Conservation (phyloP, 2,888 invertebrate genomes). For the Creontiades dilutus region DNA sequence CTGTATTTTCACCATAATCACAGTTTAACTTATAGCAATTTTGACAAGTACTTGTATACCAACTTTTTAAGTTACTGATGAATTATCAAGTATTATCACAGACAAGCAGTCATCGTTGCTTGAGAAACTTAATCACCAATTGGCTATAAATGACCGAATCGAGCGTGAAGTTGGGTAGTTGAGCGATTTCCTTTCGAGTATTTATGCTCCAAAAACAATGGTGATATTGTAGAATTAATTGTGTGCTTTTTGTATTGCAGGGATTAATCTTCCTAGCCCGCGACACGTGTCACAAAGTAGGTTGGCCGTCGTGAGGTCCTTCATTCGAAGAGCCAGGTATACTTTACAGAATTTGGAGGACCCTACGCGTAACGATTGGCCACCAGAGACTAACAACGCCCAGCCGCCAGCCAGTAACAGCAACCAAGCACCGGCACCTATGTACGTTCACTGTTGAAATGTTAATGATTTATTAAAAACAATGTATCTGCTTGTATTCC, state of each 20-base stretch:
- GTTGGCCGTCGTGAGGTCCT: conserved; percentile 80
- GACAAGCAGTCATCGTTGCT: not conserved
- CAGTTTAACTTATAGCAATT: too few relatives aligned
- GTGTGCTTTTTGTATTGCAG: conserved; percentile 76
- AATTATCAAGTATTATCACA: too few relatives aligned
- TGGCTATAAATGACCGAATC: not conserved
- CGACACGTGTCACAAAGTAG: conserved; percentile 81
- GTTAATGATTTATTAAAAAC: too few relatives aligned
- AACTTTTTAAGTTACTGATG: too few relatives aligned
- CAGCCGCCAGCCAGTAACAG: not conserved
- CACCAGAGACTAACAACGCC: conserved; percentile 10
- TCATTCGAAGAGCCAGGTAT: conserved; percentile 79
- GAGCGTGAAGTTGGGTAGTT: conserved; percentile 22
- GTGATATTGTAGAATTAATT: not conserved
- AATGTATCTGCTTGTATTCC: too few relatives aligned
- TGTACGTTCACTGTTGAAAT: not conserved
- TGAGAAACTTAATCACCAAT: not conserved
- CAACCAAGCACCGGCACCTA: conserved; percentile 45
- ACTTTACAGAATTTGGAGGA: conserved; percentile 80
- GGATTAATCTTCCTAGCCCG: conserved; percentile 80
- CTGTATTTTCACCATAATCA: too few relatives aligned
- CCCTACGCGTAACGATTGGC: conserved; percentile 77
- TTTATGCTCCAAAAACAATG: not conserved
- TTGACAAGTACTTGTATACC: too few relatives aligned
- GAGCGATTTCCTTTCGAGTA: conserved; percentile 5